Conservation (phyloP, 2,113 vertebrate genomes). For the Prionailurus bengalensis region DNA sequence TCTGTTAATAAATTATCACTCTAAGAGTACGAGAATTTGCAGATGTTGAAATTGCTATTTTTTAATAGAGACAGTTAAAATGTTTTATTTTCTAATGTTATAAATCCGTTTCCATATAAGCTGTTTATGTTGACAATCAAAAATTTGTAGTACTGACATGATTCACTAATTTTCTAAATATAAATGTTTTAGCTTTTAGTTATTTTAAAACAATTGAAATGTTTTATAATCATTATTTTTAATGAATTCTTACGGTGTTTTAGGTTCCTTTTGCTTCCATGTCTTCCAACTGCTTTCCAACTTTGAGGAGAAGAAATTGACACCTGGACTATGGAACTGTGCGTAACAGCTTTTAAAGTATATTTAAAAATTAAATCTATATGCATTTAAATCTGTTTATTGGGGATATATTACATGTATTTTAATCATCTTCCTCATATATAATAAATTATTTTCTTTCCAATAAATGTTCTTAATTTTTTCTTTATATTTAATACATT, state of each 20-base stretch:
- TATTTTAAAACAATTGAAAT: constrained; percentile 61
- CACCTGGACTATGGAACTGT: constrained; percentile 85
- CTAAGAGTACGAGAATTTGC: background rate
- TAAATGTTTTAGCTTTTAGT: constrained; percentile 58
- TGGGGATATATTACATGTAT: constrained; percentile 57
- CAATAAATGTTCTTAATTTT: constrained; percentile 70
- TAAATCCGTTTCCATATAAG: constrained; percentile 26
- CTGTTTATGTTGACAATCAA: constrained; percentile 5
- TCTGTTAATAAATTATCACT: background rate
- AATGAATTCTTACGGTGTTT: constrained; percentile 87
- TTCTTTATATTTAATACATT: background rate
- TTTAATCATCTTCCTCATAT: constrained; percentile 74
- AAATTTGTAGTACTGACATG: constrained; percentile 67
- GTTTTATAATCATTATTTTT: constrained; percentile 73
- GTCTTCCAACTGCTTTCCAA: constrained; percentile 82
- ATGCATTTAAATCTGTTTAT: constrained; percentile 72
- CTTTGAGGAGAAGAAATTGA: constrained; percentile 82
- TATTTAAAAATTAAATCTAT: constrained; percentile 80
- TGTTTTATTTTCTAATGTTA: constrained; percentile 46
- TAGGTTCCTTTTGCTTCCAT: constrained; percentile 88
- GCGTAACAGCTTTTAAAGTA: constrained; percentile 85
- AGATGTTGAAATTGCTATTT: background rate
- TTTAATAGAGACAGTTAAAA: constrained; percentile 44
- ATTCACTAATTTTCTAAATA: constrained; percentile 80
- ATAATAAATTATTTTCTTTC: constrained; percentile 89